Evolutionary conservation across 1,140 invertebrate species (phyloP).

Genomic region (Hirudo medicinalis): DNA sequence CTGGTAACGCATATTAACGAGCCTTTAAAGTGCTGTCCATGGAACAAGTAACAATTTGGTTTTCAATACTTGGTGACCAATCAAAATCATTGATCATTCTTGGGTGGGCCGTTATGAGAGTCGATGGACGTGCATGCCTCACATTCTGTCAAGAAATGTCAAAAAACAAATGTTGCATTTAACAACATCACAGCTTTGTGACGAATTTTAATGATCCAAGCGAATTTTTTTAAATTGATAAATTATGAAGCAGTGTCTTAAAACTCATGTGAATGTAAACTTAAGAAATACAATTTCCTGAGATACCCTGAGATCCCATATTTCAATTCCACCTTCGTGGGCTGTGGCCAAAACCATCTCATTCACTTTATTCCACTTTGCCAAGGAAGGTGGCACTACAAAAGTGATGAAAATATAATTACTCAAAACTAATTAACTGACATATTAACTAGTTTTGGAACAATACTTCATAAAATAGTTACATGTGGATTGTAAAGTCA

Average conservation of each 20-base stretch:
- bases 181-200: background rate
- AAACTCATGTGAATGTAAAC: background rate
- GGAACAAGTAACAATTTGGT: background rate
- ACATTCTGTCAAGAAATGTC: too few relatives aligned
- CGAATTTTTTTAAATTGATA: background rate
- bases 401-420: background rate
- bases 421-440: background rate
- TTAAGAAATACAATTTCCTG: background rate
- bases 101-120: background rate
- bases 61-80: background rate
- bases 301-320: slow-evolving; percentile 72
- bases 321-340: slow-evolving; percentile 82
- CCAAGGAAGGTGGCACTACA: slow-evolving; percentile 64
- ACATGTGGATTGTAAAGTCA: slow-evolving; percentile 67
- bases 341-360: slow-evolving; percentile 73
- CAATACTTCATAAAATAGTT: slow-evolving; percentile 29
- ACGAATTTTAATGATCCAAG: background rate
- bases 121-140: too few relatives aligned
- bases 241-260: background rate
- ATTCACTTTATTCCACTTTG: slow-evolving; percentile 77
- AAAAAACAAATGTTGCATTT: background rate
- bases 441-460: too few relatives aligned
- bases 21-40: slow-evolving; percentile 1
- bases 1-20: slow-evolving; percentile 1
- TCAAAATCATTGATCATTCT: slow-evolving; percentile 1